These are phyloP conservation scores for Bombycilla garrulus DNA, from an alignment of 2,113 vertebrate species.

Conservation along the genomic window DNA sequence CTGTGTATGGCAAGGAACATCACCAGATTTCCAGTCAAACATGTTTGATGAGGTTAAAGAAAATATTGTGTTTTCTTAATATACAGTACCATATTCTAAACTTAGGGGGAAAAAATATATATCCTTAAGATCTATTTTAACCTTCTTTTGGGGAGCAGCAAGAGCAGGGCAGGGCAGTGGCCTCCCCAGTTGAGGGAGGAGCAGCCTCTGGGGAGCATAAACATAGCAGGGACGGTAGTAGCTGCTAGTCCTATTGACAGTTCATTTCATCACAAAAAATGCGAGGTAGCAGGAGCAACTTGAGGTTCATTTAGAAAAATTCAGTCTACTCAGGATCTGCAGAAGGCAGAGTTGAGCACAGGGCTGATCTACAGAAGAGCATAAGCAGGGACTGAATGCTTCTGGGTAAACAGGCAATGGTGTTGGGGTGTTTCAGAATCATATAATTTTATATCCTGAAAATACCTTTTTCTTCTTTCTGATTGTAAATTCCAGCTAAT, in stretches of 20 bases:
- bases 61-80: background rate
- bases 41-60: background rate
- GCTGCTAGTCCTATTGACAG: background rate
- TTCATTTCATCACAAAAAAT: background rate
- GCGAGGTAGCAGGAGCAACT: background rate
- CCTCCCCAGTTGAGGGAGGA: accelerated
- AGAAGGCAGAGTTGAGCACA: background rate
- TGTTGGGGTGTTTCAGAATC: background rate
- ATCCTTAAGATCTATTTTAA: background rate
- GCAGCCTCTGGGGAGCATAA: background rate
- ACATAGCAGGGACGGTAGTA: background rate
- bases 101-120: background rate
- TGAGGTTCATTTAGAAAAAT: background rate
- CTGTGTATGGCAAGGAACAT: background rate
- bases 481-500: background rate
- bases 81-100: background rate
- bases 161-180: background rate
- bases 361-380: background rate
- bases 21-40: background rate
- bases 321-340: background rate
- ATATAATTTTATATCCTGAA: accelerated
- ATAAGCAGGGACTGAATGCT: background rate
- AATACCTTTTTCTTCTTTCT: background rate
- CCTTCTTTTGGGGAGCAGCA: background rate
- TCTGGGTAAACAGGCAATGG: background rate